Conservation (phyloP, 2,113 vertebrate genomes). For the Neoarius graeffei region DNA sequence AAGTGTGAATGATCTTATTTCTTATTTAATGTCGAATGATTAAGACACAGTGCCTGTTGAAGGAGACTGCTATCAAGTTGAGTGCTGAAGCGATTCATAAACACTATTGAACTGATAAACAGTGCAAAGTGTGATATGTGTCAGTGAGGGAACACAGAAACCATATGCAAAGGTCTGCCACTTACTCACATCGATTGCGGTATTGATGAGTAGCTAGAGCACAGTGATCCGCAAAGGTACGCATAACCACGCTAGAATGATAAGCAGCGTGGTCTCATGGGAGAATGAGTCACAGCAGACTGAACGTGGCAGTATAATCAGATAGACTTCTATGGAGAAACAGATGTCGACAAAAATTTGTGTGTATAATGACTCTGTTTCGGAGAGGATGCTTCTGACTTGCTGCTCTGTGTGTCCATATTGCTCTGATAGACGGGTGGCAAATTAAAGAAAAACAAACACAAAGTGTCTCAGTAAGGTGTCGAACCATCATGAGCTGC, state of each 20-base stretch:
- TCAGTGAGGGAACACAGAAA: conserved; percentile 21
- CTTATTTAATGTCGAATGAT: not conserved
- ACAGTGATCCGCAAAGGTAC: conserved; percentile 40
- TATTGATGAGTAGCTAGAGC: conserved; percentile 47
- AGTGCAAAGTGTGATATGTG: conserved; percentile 2
- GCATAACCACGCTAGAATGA: conserved; percentile 43
- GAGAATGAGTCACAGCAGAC: conserved; percentile 48
- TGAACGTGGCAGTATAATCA: conserved; percentile 50
- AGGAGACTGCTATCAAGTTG: not conserved
- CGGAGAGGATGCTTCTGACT: not conserved
- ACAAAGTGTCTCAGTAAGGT: not conserved
- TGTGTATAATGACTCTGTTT: conserved; percentile 25
- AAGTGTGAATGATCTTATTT: not conserved
- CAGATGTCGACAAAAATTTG: conserved; percentile 40
- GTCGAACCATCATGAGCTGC: not conserved
- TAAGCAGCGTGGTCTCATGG: conserved; percentile 48
- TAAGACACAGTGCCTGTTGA: not conserved
- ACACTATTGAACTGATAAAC: conserved; percentile 34
- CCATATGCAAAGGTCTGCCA: conserved; percentile 27
- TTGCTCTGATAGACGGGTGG: not conserved
- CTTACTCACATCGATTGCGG: conserved; percentile 47
- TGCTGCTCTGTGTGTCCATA: not conserved
- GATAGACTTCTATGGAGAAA: conserved; percentile 29
- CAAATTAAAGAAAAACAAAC: not conserved
- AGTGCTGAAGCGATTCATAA: conserved; percentile 24